A percentile compares a stretch with the other conserved stretches of the same genome.
phyloP scores from a whole-genome alignment of 1,140 invertebrate genomes.

The Ips typographus region DNA sequence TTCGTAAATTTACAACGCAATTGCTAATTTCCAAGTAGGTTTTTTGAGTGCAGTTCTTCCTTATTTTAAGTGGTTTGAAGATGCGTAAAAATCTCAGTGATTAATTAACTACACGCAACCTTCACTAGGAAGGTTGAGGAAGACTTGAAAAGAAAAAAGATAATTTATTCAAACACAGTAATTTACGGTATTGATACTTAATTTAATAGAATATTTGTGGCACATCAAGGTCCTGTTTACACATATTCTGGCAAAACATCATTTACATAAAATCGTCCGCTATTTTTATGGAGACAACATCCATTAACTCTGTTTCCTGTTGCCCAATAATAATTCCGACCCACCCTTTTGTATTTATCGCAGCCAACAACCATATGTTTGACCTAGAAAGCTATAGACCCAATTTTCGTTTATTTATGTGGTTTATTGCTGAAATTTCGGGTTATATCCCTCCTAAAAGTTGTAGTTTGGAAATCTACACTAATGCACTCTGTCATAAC shows the following conservation, averaged over 20 bases:
- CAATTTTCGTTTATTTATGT: too few relatives aligned
- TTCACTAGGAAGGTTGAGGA: background rate
- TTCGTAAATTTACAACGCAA: too few relatives aligned
- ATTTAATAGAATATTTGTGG: background rate
- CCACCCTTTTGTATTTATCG: slow-evolving; percentile 1
- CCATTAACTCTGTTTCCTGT: background rate
- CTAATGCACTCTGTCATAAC: background rate
- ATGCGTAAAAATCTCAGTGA: background rate
- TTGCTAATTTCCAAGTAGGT: too few relatives aligned
- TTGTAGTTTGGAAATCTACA: too few relatives aligned
- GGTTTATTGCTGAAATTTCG: too few relatives aligned
- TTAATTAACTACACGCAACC: background rate
- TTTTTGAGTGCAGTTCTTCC: too few relatives aligned
- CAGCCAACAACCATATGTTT: background rate
- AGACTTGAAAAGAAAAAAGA: background rate
- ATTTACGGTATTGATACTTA: background rate
- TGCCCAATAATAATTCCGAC: background rate
- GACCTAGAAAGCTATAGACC: background rate
- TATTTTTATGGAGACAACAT: too few relatives aligned
- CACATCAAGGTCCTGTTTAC: too few relatives aligned
- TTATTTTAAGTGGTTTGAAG: background rate
- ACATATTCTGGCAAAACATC: too few relatives aligned
- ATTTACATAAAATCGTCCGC: too few relatives aligned
- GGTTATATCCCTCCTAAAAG: too few relatives aligned
- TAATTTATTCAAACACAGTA: too few relatives aligned